Evolutionary conservation across 2,797 vertebrate genomes (phyloP).

Genomic region (Anisognathus igniventris): DNA sequence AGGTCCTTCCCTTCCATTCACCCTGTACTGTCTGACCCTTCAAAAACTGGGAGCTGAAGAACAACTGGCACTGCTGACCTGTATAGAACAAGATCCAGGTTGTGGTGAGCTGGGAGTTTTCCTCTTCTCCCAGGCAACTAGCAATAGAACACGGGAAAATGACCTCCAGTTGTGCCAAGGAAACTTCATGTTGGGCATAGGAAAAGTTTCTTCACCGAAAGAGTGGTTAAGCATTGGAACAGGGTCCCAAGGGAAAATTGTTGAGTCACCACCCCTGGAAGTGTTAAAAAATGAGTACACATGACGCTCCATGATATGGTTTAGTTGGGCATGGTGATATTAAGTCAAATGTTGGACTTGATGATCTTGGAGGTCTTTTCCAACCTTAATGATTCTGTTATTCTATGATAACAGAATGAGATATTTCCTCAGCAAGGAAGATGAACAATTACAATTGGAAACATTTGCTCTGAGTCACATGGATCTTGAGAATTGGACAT

Average conservation of each 20-base stretch:
- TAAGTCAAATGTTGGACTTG: background rate
- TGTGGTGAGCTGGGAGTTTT: background rate
- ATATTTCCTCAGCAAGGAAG: background rate
- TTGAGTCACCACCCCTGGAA: background rate
- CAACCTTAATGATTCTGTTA: background rate
- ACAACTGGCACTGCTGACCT: background rate
- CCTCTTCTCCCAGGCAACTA: background rate
- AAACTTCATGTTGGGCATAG: background rate
- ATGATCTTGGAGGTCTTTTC: background rate
- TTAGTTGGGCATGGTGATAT: background rate
- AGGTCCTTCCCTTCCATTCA: background rate
- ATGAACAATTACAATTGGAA: background rate
- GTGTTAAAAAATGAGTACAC: background rate
- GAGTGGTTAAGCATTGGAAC: background rate
- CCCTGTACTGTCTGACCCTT: background rate
- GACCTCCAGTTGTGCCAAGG: background rate
- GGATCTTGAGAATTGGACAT: background rate
- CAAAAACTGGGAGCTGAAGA: background rate
- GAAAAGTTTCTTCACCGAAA: background rate
- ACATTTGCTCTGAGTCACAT: background rate
- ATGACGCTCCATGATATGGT: background rate
- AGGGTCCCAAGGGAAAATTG: background rate
- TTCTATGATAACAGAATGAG: background rate
- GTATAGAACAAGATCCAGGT: background rate
- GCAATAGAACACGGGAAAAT: background rate